A percentile compares a stretch with the other conserved stretches of the same genome.
These are phyloP conservation scores for Drosophila pegasa DNA, from an alignment of 2,888 invertebrate genomes.

Conservation along the genomic window DNA sequence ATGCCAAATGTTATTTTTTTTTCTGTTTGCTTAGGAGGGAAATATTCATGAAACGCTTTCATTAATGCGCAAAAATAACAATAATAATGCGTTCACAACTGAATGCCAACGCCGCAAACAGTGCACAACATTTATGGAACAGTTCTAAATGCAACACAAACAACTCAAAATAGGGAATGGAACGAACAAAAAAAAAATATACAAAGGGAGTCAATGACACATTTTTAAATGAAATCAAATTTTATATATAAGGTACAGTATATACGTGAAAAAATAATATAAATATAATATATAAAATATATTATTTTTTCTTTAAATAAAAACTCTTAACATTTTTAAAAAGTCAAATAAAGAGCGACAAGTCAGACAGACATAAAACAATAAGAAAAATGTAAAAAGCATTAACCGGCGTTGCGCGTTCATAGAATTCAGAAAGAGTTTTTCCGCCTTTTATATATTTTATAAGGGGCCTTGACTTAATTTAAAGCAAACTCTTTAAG, in stretches of 20 bases:
- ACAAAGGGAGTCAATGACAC: slow-evolving; percentile 36
- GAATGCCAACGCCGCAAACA: slow-evolving; percentile 14
- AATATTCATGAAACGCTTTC: slow-evolving; percentile 36
- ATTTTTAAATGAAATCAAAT: slow-evolving; percentile 20
- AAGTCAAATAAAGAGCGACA: slow-evolving; percentile 3
- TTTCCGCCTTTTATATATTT: background rate
- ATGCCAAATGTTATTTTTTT: background rate
- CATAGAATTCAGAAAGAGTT: background rate
- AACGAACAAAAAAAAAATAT: background rate
- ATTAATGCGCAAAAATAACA: slow-evolving; percentile 48
- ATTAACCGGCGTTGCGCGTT: background rate
- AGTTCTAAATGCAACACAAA: slow-evolving; percentile 15
- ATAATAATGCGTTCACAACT: slow-evolving; percentile 32
- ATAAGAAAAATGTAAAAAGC: background rate
- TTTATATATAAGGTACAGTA: slow-evolving; percentile 4
- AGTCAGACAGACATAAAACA: background rate
- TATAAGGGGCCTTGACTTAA: slow-evolving; percentile 2
- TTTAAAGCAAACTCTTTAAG: slow-evolving; percentile 3
- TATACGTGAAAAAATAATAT: slow-evolving; percentile 40
- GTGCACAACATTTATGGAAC: slow-evolving; percentile 14
- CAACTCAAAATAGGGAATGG: slow-evolving; percentile 12
- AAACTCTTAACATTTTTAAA: slow-evolving; percentile 11
- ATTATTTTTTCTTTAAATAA: slow-evolving; percentile 8
- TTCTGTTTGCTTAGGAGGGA: slow-evolving; percentile 1
- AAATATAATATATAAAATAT: background rate